Evolutionary conservation across 2,888 invertebrate genomes (phyloP).

Genomic region (Ellobium chinense): DNA sequence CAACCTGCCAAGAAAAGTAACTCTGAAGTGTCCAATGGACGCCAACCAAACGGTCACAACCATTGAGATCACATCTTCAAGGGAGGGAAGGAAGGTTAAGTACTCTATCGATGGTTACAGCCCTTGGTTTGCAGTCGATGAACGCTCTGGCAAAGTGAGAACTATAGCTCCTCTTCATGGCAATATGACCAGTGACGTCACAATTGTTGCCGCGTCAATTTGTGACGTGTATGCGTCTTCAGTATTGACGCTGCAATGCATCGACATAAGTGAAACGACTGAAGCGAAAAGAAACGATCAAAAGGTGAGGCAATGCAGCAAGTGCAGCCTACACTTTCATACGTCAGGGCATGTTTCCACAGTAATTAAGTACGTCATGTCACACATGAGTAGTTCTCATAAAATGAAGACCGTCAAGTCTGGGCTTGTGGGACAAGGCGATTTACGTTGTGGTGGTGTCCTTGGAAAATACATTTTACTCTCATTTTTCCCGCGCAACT

Average conservation of each 20-base stretch:
- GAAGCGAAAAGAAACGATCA: neutral
- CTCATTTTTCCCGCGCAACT: too few relatives aligned
- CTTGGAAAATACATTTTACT: too few relatives aligned
- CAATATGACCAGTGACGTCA: neutral
- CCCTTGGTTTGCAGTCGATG: conserved; percentile 9
- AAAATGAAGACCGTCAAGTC: too few relatives aligned
- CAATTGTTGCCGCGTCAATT: neutral
- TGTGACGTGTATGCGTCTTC: conserved; percentile 1
- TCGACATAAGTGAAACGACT: neutral
- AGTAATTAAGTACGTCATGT: too few relatives aligned
- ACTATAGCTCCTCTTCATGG: neutral
- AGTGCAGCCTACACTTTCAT: too few relatives aligned
- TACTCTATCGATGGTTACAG: conserved; percentile 13
- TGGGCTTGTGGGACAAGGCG: too few relatives aligned
- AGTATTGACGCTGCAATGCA: neutral
- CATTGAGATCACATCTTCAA: neutral
- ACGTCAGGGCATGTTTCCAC: too few relatives aligned
- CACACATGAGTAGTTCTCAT: too few relatives aligned
- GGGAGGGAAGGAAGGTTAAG: neutral
- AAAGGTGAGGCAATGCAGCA: too few relatives aligned
- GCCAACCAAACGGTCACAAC: neutral
- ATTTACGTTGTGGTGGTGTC: too few relatives aligned
- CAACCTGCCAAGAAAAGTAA: neutral
- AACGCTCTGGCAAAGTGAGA: neutral
- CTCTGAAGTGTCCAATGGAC: conserved; percentile 6